These are phyloP conservation scores for Coregonus ussuriensis DNA, from an alignment of 2,797 vertebrate species.

Conservation along the genomic window DNA sequence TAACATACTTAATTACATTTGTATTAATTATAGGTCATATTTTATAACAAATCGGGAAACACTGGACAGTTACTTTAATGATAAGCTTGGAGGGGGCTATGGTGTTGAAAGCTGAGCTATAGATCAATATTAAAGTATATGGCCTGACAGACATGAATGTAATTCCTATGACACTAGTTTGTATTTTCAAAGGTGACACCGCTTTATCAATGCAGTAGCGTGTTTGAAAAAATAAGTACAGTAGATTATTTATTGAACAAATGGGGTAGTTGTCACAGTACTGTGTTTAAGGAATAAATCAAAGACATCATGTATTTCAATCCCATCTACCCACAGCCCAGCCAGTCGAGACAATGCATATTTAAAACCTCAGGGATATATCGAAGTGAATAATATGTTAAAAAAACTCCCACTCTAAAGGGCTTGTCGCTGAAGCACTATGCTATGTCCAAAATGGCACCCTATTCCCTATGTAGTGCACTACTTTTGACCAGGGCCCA, in stretches of 20 bases:
- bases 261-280: not conserved
- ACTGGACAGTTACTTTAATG: too few relatives aligned
- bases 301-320: not conserved
- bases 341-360: conserved; percentile 6
- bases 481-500: not conserved
- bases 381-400: not conserved
- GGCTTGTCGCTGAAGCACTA: not conserved
- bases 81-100: too few relatives aligned
- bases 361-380: conserved; percentile 9
- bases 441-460: not conserved
- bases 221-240: not conserved
- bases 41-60: too few relatives aligned
- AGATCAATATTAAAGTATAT: not conserved
- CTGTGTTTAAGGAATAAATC: conserved; percentile 8
- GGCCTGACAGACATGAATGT: not conserved
- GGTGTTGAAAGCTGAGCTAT: too few relatives aligned
- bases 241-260: not conserved
- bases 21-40: too few relatives aligned
- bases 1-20: too few relatives aligned
- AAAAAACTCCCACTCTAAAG: not conserved
- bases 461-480: not conserved
- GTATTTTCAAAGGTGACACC: not conserved
- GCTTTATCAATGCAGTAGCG: not conserved
- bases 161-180: not conserved
- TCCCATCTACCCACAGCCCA: not conserved